Evolutionary conservation across 2,113 vertebrate genomes (phyloP), one percentile per base, ranked within the genome.

Genomic region (Phyllopteryx taeniolatus): DNA sequence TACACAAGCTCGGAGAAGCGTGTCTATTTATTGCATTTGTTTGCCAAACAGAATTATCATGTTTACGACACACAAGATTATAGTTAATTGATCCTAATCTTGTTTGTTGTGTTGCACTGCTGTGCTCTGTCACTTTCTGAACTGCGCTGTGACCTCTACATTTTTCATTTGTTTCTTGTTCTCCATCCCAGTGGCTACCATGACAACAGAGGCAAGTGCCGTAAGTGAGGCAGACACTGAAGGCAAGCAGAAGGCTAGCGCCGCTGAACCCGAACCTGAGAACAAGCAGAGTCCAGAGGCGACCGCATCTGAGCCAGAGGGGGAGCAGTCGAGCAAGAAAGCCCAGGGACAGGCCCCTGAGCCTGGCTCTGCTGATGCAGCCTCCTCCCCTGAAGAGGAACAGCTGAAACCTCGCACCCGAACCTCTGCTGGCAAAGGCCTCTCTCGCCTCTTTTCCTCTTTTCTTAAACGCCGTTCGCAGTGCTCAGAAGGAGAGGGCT

Each of bases 131-230:
- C 60, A 76, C 71, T 43, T 67, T 47, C 59, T 63, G 68, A 33
- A 42, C 57, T 64, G 54, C 70, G 19, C 71, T 8, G 31, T 86
- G 86, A 87, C 86, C 81, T 86, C 72, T 71, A 80, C 69, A 73
- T 75, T 73, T 73, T 74, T 86, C 72, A 87, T 85, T 85, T 73
- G 59, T 62, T 70, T 81, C 71, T 46, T 80, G 67, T 73, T 86
- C 73, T 85, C 79, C 76, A 85, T 86, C 57, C 11, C 87, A 97
- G 96, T 83, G 70, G 83, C 83, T 92, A 94, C 91, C 93, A 98
- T 98, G 96, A 97, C 96, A 81, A 98, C 96, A 95, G 96, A 98
- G 89, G 95, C 94, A 80, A 94, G 93, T 74, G 85, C 87, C 17
- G 87, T 90, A 79, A 90, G 84, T 4, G 90, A 93, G 81, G 87